Base-by-base conservation (phyloP, 2,888 invertebrate species). In the Melolontha melolontha region DNA sequence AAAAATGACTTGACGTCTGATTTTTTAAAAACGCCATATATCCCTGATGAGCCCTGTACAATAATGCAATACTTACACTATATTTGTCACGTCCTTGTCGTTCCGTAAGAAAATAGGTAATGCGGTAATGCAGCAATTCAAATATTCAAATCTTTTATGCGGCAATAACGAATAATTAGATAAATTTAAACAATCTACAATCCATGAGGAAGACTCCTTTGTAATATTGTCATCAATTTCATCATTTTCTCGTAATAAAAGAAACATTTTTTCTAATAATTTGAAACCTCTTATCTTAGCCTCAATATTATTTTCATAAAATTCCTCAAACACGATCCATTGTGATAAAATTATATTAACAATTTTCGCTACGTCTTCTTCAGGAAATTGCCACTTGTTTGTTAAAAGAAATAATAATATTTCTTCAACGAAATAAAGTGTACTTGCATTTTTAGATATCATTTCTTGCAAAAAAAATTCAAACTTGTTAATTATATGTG, bases 401-500 rank as follows among this genome's bases (percentile, higher is more conserved):
- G 66, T 41, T 67, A 68, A 10, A 63, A 68, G 27, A 72, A 71
- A 70, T 68, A 70, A 52, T 52, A 74, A 54, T 17, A 74, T 69
- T 7, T 71, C 72, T 27, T 70, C 52, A 44, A 64, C 47, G 47
- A 65, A 69, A 22, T 62, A 62, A 39, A 54, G n/a, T 14, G 16
- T 29, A 44, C 65, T 39, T 11, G 44, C 17, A 22, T 65, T 63
- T 34, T 51, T 47, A n/a, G 34, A n/a, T 8, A 62, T 12, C 12
- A 64, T 55, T 14, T 11, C 59, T 22, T 59, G 62, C n/a, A n/a
- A 44, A 77, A 39, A 70, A 79, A 79, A 29, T 44, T 22, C 72
- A 65, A 78, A 77, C 59, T 79, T 72, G 39, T 71, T 64, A n/a
- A 78, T 4, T 2, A 81, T 66, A 52, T 68, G 68, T 11, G 75